Evolutionary conservation across 2,113 vertebrate genomes (phyloP).

Genomic region (Sinosuthora webbiana): DNA sequence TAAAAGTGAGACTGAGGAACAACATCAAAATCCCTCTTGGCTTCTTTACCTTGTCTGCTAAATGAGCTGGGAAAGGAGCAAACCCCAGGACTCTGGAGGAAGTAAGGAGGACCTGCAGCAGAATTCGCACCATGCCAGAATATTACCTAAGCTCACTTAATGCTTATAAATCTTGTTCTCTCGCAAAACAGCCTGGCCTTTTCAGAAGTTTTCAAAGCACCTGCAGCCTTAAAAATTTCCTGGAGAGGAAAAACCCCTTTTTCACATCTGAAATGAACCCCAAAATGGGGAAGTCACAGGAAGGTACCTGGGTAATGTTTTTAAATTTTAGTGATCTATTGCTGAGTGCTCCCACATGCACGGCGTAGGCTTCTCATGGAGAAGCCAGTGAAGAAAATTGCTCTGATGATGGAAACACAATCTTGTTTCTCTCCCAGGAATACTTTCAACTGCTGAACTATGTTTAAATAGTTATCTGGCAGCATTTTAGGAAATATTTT

Average conservation of each 20-base stretch:
- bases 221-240: neutral
- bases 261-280: neutral
- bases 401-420: slow-evolving; percentile 30
- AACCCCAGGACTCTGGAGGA: neutral
- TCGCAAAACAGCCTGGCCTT: neutral
- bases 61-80: neutral
- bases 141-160: neutral
- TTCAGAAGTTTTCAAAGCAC: neutral
- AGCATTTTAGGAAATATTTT: neutral
- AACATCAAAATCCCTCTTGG: neutral
- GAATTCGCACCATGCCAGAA: neutral
- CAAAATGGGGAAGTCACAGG: neutral
- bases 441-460: neutral
- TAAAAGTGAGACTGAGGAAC: neutral
- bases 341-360: neutral
- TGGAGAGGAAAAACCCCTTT: neutral
- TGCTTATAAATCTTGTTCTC: neutral
- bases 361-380: neutral
- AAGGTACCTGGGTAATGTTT: slow-evolving; percentile 12
- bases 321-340: neutral
- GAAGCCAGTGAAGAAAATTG: slow-evolving; percentile 13
- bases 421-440: neutral
- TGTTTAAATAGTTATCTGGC: neutral
- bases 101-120: neutral
- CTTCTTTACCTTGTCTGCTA: neutral